phyloP scores from a whole-genome alignment of 2,113 vertebrate genomes.

The Labeo rohita region DNA sequence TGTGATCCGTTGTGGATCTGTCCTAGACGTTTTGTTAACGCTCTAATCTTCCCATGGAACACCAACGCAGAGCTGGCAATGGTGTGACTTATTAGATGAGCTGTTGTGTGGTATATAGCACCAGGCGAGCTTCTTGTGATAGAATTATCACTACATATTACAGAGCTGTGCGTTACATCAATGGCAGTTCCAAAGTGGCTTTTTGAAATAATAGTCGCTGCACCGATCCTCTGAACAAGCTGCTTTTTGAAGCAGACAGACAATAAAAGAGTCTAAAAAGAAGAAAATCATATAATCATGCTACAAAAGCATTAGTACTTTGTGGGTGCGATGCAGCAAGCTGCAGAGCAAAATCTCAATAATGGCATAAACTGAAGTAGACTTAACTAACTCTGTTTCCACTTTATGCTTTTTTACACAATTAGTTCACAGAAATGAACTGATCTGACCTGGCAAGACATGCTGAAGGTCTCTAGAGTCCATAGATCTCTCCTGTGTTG shows the following conservation, averaged over 20 bases:
- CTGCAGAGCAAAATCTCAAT: neutral
- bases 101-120: slow-evolving; percentile 41
- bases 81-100: slow-evolving; percentile 32
- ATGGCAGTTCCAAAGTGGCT: neutral
- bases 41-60: slow-evolving; percentile 45
- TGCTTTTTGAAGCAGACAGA: slow-evolving; percentile 13
- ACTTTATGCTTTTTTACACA: neutral
- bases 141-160: slow-evolving; percentile 32
- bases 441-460: slow-evolving; percentile 25
- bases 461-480: neutral
- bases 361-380: neutral
- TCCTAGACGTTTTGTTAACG: slow-evolving; percentile 46
- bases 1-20: slow-evolving; percentile 46
- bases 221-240: neutral
- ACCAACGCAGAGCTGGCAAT: slow-evolving; percentile 44
- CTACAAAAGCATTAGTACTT: slow-evolving; percentile 11
- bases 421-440: neutral
- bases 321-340: neutral
- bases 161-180: neutral
- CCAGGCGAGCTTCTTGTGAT: slow-evolving; percentile 33
- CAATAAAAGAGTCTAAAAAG: neutral
- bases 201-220: slow-evolving; percentile 15
- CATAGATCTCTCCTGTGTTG: neutral
- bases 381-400: neutral
- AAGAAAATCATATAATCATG: neutral